Percentiles rank a stretch among this genome's conserved stretches.
Conservation (phyloP, 1,140 invertebrate species). For the Augochlora pura region DNA sequence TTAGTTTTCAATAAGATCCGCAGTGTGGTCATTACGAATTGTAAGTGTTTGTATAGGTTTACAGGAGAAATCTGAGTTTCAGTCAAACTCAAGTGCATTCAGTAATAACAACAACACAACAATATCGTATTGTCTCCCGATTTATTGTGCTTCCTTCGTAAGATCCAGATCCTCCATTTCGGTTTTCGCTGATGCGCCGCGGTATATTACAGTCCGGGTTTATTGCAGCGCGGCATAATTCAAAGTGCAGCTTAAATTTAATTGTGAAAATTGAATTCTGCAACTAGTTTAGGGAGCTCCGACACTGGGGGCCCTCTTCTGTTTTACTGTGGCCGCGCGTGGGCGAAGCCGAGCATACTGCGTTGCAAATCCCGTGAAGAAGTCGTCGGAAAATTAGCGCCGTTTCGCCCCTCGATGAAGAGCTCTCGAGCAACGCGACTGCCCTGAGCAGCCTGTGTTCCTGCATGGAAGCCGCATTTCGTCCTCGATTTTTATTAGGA, state of each 20-base stretch:
- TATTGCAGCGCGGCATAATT: conserved; percentile 30
- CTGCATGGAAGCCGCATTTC: no score
- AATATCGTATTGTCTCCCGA: no score
- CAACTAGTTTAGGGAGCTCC: conserved; percentile 18
- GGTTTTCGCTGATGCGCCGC: neutral
- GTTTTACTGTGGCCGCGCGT: conserved; percentile 3
- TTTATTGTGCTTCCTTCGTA: neutral
- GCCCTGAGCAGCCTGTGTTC: neutral
- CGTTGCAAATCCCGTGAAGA: conserved; percentile 28
- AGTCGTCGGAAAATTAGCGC: conserved; percentile 40
- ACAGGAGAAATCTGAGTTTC: no score
- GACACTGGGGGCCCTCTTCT: neutral
- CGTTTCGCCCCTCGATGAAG: neutral
- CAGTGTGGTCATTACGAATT: no score
- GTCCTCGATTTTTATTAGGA: no score
- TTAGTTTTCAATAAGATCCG: no score
- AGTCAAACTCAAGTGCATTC: no score
- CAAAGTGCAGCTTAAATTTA: conserved; percentile 35
- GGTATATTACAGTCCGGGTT: conserved; percentile 18
- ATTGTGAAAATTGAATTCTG: conserved; percentile 43
- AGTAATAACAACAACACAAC: no score
- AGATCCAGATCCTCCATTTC: neutral
- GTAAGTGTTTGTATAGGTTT: no score
- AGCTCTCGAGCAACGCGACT: neutral
- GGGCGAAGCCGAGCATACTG: conserved; percentile 3